Base-by-base conservation (phyloP, 2,888 invertebrate species). In the Druceiella hillmani region DNA sequence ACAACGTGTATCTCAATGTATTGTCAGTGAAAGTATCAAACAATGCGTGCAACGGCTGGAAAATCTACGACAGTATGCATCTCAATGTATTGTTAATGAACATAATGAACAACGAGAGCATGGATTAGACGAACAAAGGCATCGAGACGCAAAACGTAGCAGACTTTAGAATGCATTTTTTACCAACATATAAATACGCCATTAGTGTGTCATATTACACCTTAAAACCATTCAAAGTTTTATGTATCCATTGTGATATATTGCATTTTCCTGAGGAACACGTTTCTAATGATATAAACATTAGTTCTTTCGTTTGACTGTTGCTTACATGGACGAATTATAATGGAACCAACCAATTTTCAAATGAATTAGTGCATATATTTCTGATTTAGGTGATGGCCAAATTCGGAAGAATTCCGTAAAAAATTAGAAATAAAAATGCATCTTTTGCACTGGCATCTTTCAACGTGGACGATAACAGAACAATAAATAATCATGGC, bases 381-480 rank as follows among this genome's bases (percentile, higher is more conserved):
- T 40, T 40, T 35, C 30, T 31, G 36, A n/a, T n/a, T n/a, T n/a
- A 32, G 30, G 31, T 28, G 36, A 36, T 33, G 40, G 17, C 33
- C 36, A 38, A 10, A 38, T 38, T 36, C 41, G 28, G 37, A 44
- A 38, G 40, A 41, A 40, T 41, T 44, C 35, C 38, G 31, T 32
- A 38, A 44, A 41, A 38, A 38, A 41, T 37, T 34, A 41, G 41
- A 41, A 44, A 44, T n/a, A 38, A 41, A 35, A 41, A 44, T 35
- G 37, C 40, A 41, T 44, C 37, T 44, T 44, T 41, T 41, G 40
- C 44, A 36, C 38, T 41, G 34, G 44, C 41, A 41, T 44, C 41
- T 32, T 44, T 44, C 38, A 44, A 41, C 38, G 38, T 25, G 36
- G 35, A 38, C 34, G 41, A 41, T 38, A 25, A 40, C 22, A 44